phyloP scores from a whole-genome alignment of 2,113 vertebrate species.

The Takifugu flavidus region DNA sequence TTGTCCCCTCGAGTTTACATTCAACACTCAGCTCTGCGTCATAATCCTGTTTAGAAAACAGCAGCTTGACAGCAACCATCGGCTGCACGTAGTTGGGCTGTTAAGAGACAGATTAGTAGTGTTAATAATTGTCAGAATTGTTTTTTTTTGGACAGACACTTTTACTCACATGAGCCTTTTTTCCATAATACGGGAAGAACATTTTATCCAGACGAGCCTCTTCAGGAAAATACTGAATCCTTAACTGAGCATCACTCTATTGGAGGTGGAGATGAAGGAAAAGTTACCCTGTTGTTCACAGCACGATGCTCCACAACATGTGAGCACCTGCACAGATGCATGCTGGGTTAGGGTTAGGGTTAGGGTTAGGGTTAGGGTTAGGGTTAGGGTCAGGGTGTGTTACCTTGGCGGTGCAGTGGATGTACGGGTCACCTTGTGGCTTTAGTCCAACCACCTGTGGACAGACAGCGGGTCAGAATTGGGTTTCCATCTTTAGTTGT shows the following conservation, averaged over 20 bases:
- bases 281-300: neutral
- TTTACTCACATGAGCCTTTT: constrained; percentile 86
- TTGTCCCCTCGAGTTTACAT: constrained; percentile 84
- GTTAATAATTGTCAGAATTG: neutral
- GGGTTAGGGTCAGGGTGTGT: constrained; percentile 1
- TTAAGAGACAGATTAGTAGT: constrained; percentile 11
- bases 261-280: constrained; percentile 7
- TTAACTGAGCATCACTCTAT: constrained; percentile 73
- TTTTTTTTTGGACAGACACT: neutral
- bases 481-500: neutral
- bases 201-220: constrained; percentile 82
- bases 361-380: neutral
- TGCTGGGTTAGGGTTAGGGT: no score
- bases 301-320: neutral
- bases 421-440: constrained; percentile 66
- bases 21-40: constrained; percentile 79
- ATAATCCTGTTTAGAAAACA: constrained; percentile 64
- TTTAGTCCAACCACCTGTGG: constrained; percentile 70
- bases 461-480: neutral
- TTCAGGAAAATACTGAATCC: constrained; percentile 78
- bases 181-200: constrained; percentile 95
- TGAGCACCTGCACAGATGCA: neutral
- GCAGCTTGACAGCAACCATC: constrained; percentile 85
- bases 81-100: constrained; percentile 84
- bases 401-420: constrained; percentile 72